Base-by-base conservation (phyloP, 1,140 invertebrate genomes). In the Brachionus plicatilis region DNA sequence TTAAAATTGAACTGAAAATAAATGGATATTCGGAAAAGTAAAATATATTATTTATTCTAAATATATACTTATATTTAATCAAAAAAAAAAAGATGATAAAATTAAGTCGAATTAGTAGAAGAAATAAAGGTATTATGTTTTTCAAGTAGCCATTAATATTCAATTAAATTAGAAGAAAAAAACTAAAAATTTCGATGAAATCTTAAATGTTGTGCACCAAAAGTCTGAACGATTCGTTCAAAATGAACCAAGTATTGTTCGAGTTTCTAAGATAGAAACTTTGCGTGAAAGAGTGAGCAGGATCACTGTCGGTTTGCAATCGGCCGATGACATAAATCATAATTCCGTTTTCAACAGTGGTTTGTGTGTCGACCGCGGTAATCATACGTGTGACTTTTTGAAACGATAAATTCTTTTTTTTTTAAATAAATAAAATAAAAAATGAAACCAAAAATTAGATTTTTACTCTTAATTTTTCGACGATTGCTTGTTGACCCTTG, bases 241-340 rank as follows among this genome's bases (percentile, higher is more conserved):
- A 66, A 41, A 84, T 84, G 45, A 65, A 84, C 83, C 83, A 84
- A 60, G 83, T 76, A 33, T 37, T 29, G 41, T 76, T 45, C 4
- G 68, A 27, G 45, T 41, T 27, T 29, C 60, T 29, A 3, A 84
- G 45, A 56, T 76, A 76, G 17, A 84, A 84, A 9, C 41, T 60
- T 76, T 84, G 83, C 0, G 83, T 76, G 75, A 84, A 84, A 45
- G 68, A 76, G 24, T 76, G 83, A 43, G 60, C 33, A 56, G 83
- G 83, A 84, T 84, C 83, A 27, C 37, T 76, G 70, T 84, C 83
- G 8, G 83, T 84, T 66, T 76, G 68, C 24, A 84, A 45, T 65
- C 37, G 70, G 41, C 83, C 83, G 37, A 84, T 75, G 29, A 84
- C 70, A 14, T 29, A 29, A n/a, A 84, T 76, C n/a, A 84, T 27